Percentiles rank a stretch among this genome's conserved stretches.
These are phyloP conservation scores for Nothura maculosa DNA, from an alignment of 2,797 vertebrate genomes.

Conservation along the genomic window DNA sequence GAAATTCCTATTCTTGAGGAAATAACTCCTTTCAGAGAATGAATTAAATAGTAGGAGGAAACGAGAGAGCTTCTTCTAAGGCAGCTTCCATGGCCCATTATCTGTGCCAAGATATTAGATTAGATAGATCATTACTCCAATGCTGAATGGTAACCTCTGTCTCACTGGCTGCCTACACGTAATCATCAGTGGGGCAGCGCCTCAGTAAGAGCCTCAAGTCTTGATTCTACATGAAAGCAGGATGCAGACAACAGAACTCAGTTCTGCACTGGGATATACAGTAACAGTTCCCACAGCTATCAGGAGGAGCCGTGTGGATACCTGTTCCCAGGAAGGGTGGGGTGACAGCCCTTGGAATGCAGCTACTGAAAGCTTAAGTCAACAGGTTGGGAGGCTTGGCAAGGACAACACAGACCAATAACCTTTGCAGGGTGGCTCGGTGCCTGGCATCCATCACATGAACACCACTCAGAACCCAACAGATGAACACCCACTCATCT, in stretches of 20 bases:
- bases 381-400: slow-evolving; percentile 53
- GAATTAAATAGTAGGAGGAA: background rate
- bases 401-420: background rate
- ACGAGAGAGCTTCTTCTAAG: background rate
- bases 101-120: background rate
- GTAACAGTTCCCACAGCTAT: background rate
- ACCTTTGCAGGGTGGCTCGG: slow-evolving; percentile 22
- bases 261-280: background rate
- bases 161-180: background rate
- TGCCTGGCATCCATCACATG: slow-evolving; percentile 22
- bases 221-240: background rate
- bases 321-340: slow-evolving; percentile 45
- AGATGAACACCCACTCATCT: slow-evolving; percentile 1
- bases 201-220: background rate
- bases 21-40: background rate
- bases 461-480: background rate
- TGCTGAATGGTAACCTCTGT: background rate
- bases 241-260: background rate
- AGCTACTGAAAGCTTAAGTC: slow-evolving; percentile 53
- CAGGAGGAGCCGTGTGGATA: background rate
- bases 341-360: slow-evolving; percentile 18
- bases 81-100: background rate
- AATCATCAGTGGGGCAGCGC: background rate
- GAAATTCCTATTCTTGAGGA: background rate
- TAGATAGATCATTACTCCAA: background rate